Conservation (phyloP, 1,140 invertebrate genomes). For the Cataglyphis hispanica region DNA sequence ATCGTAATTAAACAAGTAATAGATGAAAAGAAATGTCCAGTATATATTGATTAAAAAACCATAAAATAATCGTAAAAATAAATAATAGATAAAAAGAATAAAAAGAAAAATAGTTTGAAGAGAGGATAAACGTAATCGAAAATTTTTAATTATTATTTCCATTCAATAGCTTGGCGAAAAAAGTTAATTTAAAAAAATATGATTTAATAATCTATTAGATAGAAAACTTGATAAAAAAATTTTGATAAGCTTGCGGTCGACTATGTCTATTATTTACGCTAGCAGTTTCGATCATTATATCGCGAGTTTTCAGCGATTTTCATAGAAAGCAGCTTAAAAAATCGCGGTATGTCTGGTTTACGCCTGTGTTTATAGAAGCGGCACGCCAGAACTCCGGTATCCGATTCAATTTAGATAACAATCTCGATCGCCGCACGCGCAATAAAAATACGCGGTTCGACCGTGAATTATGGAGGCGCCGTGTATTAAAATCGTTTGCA, state of each 20-base stretch:
- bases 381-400: constrained; percentile 68
- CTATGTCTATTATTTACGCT: constrained; percentile 36
- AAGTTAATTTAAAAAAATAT: too few relatives aligned
- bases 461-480: constrained; percentile 74
- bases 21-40: background rate
- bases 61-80: background rate
- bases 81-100: background rate
- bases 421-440: constrained; percentile 79
- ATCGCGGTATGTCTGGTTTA: constrained; percentile 71
- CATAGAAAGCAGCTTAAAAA: constrained; percentile 80
- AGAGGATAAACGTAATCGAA: background rate
- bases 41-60: background rate
- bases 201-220: background rate
- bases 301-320: constrained; percentile 70
- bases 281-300: constrained; percentile 71
- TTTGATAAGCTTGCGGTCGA: background rate
- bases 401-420: constrained; percentile 83
- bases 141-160: constrained; percentile 2
- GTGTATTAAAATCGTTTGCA: constrained; percentile 70
- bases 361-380: constrained; percentile 78
- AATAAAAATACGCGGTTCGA: constrained; percentile 80
- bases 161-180: background rate
- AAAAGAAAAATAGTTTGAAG: background rate
- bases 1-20: background rate
- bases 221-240: background rate